Evolutionary conservation across 2,888 invertebrate species (phyloP), one percentile per base, ranked within the genome.

Genomic region (Drosophila nr. fundita): DNA sequence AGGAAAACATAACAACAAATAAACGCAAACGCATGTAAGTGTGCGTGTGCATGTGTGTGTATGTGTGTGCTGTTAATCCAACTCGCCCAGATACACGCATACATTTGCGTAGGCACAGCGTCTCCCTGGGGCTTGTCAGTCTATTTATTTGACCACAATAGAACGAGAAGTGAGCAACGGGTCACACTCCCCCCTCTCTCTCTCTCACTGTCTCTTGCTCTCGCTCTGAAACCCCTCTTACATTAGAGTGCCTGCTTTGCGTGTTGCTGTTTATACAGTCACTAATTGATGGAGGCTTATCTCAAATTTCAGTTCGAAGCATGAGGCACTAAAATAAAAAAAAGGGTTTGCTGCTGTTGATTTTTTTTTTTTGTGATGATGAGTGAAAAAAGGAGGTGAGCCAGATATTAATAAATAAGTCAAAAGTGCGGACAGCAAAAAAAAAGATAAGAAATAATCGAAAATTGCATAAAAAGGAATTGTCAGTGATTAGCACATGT

Each of bases 251-350:
- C 29, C 38, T 29, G 48, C 57, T 36, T 36, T 52, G 30, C 27
- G 36, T 66, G 53, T 66, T 67, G 62, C 50, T 79, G 69, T 83
- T 83, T 83, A 80, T 74, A 75, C 67, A 74, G 80, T 60, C 74
- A 75, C 90, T 87, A 87, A 89, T 87, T 90, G 90, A 82, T 88
- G 72, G 71, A 66, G 78, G 80, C 86, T 84, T 87, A 87, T 87
- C 90, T 89, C 73, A 45, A 73, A 82, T 84, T 84, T 90, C 75
- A 89, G 77, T 89, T 83, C 75, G 71, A 54, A 71, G 78, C 80
- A 77, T 75, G 71, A 71, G 74, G 57, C 70, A 73, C 65, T 30
- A 62, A 68, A 70, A 45, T 24, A 66, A 68, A 48, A 63, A 63
- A 60, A 38, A 32, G 38, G 38, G 62, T 42, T 68, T 54, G 24